Base-by-base conservation (phyloP, 30 jellyfish, hydroid and myxozoan species). In the Phacellophora camtschatica region DNA sequence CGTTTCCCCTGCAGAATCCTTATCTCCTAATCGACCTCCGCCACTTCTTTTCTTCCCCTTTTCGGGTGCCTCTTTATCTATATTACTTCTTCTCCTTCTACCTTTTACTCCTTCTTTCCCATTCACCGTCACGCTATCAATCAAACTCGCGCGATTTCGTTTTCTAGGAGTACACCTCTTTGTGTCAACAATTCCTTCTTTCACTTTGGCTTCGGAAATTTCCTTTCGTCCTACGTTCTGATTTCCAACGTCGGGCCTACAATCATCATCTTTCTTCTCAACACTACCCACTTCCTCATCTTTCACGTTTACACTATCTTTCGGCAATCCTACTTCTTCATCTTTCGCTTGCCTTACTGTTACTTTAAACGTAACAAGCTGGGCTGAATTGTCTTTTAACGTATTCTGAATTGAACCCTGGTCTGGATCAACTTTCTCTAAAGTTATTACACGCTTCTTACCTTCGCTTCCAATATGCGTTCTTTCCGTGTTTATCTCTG, bases 291-390 rank as follows among this genome's bases (percentile, higher is more conserved):
- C 49, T 34, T 20, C 37, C 8, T 59, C 18, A 15, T 13, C 73
- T 12, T 49, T 12, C 5, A 12, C 64, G 55, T 8, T 41, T 25
- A 12, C 64, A 22, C 62, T 33, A 1, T 34, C 28, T 31, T 65
- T 35, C 31, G 13, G 35, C 19, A 29, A 34, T 10, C 8, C 74
- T 10, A 23, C 74, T 6, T 30, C 27, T 25, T 35, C 22, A 11
- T 73, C 75, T 33, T 73, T 53, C 19, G 86, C 74, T 20, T 73
- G 73, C 46, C 75, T 10, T 58, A 73, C 75, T 4, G 75, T 56
- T 6, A 56, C 86, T 50, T 73, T 56, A 31, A 73, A 73, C 7
- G 86, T 73, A 10, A 70, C 83, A 25, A 70, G 66, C 11, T 73
- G 86, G 32, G 36, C 72, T 25, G 16, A 23, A 55, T 27, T 55